These are phyloP conservation scores for Helicoverpa armigera DNA, from an alignment of 1,140 invertebrate species.

Conservation along the genomic window DNA sequence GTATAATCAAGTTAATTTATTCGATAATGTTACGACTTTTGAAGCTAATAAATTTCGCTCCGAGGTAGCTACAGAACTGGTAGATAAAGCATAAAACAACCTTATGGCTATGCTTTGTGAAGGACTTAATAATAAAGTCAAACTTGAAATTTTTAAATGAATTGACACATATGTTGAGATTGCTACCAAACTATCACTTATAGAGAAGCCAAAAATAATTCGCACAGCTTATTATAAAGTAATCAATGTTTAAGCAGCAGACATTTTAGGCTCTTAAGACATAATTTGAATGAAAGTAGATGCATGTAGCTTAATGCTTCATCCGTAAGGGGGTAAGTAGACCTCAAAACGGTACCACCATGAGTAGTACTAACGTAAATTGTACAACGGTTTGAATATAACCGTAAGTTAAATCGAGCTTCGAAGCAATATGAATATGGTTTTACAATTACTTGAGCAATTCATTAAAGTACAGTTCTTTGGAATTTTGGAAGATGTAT, in stretches of 20 bases:
- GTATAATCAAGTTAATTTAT: conserved; percentile 18
- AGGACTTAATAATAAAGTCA: no score
- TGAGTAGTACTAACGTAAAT: conserved; percentile 40
- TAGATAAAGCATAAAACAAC: not conserved
- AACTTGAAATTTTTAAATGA: no score
- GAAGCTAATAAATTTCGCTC: not conserved
- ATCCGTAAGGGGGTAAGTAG: conserved; percentile 18
- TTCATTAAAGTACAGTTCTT: not conserved
- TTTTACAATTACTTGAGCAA: conserved; percentile 21
- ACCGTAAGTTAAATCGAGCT: conserved; percentile 33
- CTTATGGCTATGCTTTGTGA: no score
- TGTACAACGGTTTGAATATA: conserved; percentile 39
- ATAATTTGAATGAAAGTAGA: conserved; percentile 35
- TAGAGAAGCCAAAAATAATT: not conserved
- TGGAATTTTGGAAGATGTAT: not conserved
- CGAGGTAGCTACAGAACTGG: not conserved
- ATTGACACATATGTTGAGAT: no score
- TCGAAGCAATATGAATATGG: conserved; percentile 35
- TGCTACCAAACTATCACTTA: not conserved
- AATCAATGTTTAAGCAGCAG: not conserved
- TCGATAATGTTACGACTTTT: not conserved
- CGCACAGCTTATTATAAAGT: not conserved
- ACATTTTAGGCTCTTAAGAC: conserved; percentile 3
- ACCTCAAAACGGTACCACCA: conserved; percentile 33
- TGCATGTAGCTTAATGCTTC: conserved; percentile 29